Evolutionary conservation across 2,797 vertebrate species (phyloP), one percentile per base, ranked within the genome.

Genomic region (Taeniopygia guttata): DNA sequence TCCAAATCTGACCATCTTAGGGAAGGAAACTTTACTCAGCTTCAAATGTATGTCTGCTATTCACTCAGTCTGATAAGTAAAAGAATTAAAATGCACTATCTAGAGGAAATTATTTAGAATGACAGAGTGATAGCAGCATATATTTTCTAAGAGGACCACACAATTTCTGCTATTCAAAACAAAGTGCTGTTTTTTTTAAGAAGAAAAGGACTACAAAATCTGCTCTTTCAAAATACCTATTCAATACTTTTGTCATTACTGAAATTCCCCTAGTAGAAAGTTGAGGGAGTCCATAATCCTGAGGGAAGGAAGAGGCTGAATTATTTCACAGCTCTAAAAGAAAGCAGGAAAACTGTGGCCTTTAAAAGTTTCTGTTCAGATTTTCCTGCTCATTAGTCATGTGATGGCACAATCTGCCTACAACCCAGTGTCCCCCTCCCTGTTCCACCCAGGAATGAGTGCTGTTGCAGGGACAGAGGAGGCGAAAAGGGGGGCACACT

Each of bases 361-460:
- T 92, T 72, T 45, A 18, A 3, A 85, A 63, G 20, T 68, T 90
- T 69, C 69, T 87, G 49, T 56, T 91, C 91, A 92, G 58, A 93
- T 91, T 91, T 95, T 94, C 93, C 90, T 78, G 54, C 34, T 77
- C 58, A 72, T 84, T 76, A 94, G 54, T 48, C 70, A 66, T 29
- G 45, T 43, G 52, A 76, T 8, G 5, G 49, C 55, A 94, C 34
- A 82, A 38, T 72, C 21, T 85, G 82, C 26, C 34, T 43, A 9
- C 48, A 40, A 38, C 9, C 11, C 56, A 51, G 63, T 27, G 48
- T 84, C 62, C 13, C 54, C 51, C 40, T 83, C 52, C 68, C 75
- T 32, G 72, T 56, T 64, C 75, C 82, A 91, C 72, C 42, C 49
- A 63, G 38, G 26, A 20, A 52, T 64, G 34, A 76, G 19, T n/a